Conservation (phyloP, 2,113 vertebrate genomes). For the Nibea albiflora region DNA sequence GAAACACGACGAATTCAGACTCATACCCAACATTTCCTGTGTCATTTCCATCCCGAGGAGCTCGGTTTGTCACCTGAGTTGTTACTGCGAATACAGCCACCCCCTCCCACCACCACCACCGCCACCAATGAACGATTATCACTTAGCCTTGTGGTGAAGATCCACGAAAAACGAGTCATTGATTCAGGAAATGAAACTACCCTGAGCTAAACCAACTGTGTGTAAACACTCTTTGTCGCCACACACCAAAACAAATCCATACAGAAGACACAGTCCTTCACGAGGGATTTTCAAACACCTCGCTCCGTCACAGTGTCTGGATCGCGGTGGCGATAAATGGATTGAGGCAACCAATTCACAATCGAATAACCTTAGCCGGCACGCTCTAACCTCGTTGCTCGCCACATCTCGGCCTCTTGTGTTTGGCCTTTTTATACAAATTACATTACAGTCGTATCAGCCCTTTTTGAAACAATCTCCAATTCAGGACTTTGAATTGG, state of each 20-base stretch:
- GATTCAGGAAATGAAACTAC: slow-evolving; percentile 73
- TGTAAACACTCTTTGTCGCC: slow-evolving; percentile 50
- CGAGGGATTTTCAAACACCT: slow-evolving; percentile 38
- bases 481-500: slow-evolving; percentile 36
- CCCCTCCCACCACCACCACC: too few relatives aligned
- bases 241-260: slow-evolving; percentile 66
- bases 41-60: slow-evolving; percentile 20
- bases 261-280: slow-evolving; percentile 30
- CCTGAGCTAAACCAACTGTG: slow-evolving; percentile 54
- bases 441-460: slow-evolving; percentile 50
- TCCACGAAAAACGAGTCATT: slow-evolving; percentile 56
- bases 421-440: slow-evolving; percentile 67
- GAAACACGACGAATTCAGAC: background rate
- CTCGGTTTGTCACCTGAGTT: slow-evolving; percentile 15
- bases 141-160: slow-evolving; percentile 40
- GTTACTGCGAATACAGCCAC: background rate
- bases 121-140: slow-evolving; percentile 28
- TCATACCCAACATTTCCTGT: slow-evolving; percentile 23
- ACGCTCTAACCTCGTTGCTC: slow-evolving; percentile 46
- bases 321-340: slow-evolving; percentile 59
- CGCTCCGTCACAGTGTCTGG: slow-evolving; percentile 41
- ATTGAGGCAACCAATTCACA: slow-evolving; percentile 61
- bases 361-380: slow-evolving; percentile 49
- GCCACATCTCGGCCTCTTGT: slow-evolving; percentile 27
- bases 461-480: slow-evolving; percentile 39